Percentiles rank a stretch among this genome's conserved stretches.
Evolutionary conservation across 2,113 vertebrate genomes (phyloP).

Genomic region (Oxyruncus cristatus): DNA sequence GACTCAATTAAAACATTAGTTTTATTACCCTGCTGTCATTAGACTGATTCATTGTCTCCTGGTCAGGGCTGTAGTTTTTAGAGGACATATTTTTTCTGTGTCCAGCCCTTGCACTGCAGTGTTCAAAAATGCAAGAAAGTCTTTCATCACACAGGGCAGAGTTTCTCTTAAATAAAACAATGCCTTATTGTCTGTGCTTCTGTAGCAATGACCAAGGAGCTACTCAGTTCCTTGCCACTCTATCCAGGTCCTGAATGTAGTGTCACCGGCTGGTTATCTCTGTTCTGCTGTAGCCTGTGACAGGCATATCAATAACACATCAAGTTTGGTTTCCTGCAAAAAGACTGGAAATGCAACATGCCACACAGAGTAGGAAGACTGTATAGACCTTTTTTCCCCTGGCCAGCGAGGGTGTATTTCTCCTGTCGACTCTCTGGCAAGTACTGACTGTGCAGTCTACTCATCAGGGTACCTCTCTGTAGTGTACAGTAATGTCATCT

Average conservation of each 20-base stretch:
- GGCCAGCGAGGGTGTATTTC: background rate
- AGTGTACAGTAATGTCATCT: background rate
- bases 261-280: background rate
- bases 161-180: background rate
- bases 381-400: background rate
- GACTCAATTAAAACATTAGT: background rate
- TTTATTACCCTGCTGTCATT: background rate
- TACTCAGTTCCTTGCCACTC: background rate
- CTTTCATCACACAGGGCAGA: background rate
- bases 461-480: background rate
- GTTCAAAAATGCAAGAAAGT: background rate
- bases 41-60: background rate
- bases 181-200: background rate
- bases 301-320: background rate
- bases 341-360: background rate
- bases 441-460: background rate
- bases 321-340: background rate
- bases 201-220: background rate
- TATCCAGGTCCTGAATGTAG: background rate
- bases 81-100: background rate
- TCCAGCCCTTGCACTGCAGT: background rate
- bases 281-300: background rate
- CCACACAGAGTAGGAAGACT: background rate
- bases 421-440: background rate
- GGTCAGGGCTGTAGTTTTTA: background rate